Percentiles rank a stretch among this genome's conserved stretches.
Conservation (phyloP, 2,888 invertebrate genomes). For the Eustalomyia histrio region DNA sequence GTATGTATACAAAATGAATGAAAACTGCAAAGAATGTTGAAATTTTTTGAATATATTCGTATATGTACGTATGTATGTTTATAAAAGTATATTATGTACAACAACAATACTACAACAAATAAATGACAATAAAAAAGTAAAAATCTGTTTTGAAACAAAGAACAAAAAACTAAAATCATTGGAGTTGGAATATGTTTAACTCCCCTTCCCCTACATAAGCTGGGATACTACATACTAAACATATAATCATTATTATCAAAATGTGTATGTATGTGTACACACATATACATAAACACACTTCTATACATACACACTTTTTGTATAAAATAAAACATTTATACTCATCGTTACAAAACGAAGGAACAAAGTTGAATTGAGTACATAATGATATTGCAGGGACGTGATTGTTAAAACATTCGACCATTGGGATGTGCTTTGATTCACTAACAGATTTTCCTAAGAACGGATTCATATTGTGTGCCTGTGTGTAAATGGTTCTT, state of each 20-base stretch:
- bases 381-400: slow-evolving; percentile 79
- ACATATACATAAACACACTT: not conserved
- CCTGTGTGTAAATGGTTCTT: not conserved
- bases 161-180: slow-evolving; percentile 45
- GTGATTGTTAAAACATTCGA: slow-evolving; percentile 79
- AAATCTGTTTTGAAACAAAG: not conserved
- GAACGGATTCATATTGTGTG: slow-evolving; percentile 4
- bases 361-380: slow-evolving; percentile 68
- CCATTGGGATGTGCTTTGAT: slow-evolving; percentile 79
- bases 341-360: slow-evolving; percentile 13
- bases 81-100: slow-evolving; percentile 47
- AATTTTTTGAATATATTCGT: slow-evolving; percentile 5
- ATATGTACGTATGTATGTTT: slow-evolving; percentile 2
- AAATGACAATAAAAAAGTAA: slow-evolving; percentile 49
- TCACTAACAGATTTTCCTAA: slow-evolving; percentile 70
- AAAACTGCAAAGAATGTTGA: slow-evolving; percentile 46
- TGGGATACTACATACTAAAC: slow-evolving; percentile 11
- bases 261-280: not conserved
- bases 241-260: slow-evolving; percentile 51
- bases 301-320: slow-evolving; percentile 18
- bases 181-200: slow-evolving; percentile 25
- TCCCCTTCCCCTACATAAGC: slow-evolving; percentile 10
- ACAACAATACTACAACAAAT: slow-evolving; percentile 38
- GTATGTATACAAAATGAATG: slow-evolving; percentile 10
- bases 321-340: slow-evolving; percentile 19